phyloP scores from a whole-genome alignment of 2,113 vertebrate genomes.

The Corythornis cristatus region DNA sequence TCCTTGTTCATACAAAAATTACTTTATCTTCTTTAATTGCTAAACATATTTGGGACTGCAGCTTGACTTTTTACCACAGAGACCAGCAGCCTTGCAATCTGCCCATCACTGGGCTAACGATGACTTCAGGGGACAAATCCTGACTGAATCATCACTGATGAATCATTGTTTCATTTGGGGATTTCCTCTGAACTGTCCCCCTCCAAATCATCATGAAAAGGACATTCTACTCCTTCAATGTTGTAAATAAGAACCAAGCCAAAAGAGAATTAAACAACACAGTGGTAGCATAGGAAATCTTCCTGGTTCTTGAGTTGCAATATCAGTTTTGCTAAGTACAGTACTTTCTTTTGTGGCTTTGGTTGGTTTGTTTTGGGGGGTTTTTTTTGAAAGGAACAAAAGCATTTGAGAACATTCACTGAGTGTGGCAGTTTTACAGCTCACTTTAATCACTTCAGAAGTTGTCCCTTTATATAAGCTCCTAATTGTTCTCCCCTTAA shows the following conservation, averaged over 20 bases:
- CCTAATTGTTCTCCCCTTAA: slow-evolving; percentile 45
- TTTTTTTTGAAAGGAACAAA: background rate
- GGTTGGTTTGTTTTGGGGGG: background rate
- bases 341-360: background rate
- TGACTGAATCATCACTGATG: background rate
- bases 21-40: background rate
- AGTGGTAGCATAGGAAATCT: background rate
- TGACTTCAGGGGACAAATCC: slow-evolving; percentile 8
- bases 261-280: background rate
- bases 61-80: background rate
- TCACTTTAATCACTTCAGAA: slow-evolving; percentile 44
- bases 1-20: background rate
- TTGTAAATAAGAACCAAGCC: background rate
- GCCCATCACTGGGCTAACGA: background rate
- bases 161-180: slow-evolving; percentile 4
- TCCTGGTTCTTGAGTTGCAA: background rate
- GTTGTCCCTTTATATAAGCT: slow-evolving; percentile 36
- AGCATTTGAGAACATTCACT: background rate
- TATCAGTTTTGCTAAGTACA: background rate
- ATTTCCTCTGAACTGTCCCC: slow-evolving; percentile 27
- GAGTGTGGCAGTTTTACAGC: slow-evolving; percentile 14
- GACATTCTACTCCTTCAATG: background rate
- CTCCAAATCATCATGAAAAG: background rate
- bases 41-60: background rate
- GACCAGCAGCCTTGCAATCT: background rate